These are phyloP conservation scores for Allophyes oxyacanthae DNA, from an alignment of 2,888 invertebrate species.

Conservation along the genomic window DNA sequence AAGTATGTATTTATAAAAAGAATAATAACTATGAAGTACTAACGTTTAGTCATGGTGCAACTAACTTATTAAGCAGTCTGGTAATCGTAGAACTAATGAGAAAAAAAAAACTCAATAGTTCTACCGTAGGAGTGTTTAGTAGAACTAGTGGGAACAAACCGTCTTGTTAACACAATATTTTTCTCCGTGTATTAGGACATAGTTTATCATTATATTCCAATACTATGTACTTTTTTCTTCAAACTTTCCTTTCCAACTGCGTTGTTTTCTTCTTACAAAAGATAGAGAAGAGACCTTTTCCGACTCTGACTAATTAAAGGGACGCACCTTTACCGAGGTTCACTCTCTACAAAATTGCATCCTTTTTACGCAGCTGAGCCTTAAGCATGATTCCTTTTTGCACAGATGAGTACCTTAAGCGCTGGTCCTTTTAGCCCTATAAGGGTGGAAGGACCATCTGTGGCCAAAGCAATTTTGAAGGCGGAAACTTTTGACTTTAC, in stretches of 20 bases:
- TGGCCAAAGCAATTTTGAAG: conserved; percentile 1
- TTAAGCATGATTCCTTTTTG: conserved; percentile 15
- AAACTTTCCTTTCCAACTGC: neutral
- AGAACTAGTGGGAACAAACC: no score
- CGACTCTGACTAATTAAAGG: conserved; percentile 27
- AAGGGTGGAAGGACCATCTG: conserved; percentile 18
- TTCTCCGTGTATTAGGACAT: no score
- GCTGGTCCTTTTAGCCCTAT: conserved; percentile 9
- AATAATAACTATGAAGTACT: no score
- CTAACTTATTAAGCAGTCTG: no score
- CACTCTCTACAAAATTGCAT: conserved; percentile 42
- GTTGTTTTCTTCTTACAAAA: conserved; percentile 10
- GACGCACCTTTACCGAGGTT: conserved; percentile 18
- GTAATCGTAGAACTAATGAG: no score
- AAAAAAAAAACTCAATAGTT: no score
- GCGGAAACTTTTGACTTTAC: conserved; percentile 8
- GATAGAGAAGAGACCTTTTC: conserved; percentile 4
- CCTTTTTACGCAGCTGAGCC: conserved; percentile 28
- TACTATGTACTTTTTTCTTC: neutral
- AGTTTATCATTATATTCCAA: no score
- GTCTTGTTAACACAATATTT: no score
- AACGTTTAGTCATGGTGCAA: no score
- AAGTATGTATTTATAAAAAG: no score
- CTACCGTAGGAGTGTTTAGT: no score
- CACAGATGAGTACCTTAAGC: conserved; percentile 4